Conservation (phyloP, 2,113 vertebrate genomes). For the Menidia beryllina region DNA sequence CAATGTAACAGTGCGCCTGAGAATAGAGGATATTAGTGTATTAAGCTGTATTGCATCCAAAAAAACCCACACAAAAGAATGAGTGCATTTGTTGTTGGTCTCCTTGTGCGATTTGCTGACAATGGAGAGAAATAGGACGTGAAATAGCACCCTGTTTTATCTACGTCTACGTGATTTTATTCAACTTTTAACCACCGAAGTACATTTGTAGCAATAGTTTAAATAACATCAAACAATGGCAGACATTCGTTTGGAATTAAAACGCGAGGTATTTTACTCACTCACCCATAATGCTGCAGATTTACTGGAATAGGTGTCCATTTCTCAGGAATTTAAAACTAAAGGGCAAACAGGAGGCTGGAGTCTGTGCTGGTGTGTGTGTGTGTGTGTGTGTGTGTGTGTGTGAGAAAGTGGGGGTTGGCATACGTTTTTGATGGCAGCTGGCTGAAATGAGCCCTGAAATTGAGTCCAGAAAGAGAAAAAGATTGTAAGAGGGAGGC, state of each 20-base stretch:
- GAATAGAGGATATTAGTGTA: neutral
- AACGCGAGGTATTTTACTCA: constrained; percentile 32
- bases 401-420: constrained; percentile 16
- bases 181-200: constrained; percentile 16
- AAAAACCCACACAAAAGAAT: neutral
- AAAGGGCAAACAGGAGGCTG: constrained; percentile 24
- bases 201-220: constrained; percentile 2
- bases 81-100: no score
- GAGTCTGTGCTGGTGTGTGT: neutral
- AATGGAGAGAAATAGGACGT: no score
- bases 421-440: constrained; percentile 38
- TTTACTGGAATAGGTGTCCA: constrained; percentile 61
- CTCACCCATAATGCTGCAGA: constrained; percentile 19
- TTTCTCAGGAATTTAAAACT: constrained; percentile 52
- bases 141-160: neutral
- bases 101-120: no score
- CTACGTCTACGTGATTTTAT: constrained; percentile 5
- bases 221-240: constrained; percentile 1
- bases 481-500: constrained; percentile 18
- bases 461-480: constrained; percentile 64
- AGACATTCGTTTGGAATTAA: constrained; percentile 5
- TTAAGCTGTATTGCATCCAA: neutral
- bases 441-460: constrained; percentile 75
- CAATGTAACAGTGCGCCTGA: neutral
- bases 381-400: constrained; percentile 14